These are phyloP conservation scores for Hippopotamyrus pictus DNA, from an alignment of 2,797 vertebrate species.

Conservation along the genomic window DNA sequence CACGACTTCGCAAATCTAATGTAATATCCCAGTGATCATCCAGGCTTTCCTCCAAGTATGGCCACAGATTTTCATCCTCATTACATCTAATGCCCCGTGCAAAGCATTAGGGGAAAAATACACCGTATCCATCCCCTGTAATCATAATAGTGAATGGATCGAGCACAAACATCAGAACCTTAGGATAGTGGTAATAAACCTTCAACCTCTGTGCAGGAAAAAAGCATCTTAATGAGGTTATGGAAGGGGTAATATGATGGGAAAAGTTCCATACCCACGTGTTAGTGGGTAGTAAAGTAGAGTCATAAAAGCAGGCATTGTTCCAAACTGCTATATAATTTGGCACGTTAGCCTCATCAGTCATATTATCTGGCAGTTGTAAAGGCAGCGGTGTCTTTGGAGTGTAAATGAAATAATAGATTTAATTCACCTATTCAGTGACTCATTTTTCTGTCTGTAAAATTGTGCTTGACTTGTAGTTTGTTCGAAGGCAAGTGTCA, in stretches of 20 bases:
- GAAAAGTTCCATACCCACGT: background rate
- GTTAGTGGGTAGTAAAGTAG: background rate
- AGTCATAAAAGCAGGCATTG: background rate
- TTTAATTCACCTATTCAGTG: background rate
- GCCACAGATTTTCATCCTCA: background rate
- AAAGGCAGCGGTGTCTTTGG: background rate
- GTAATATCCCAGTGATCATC: background rate
- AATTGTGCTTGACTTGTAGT: background rate
- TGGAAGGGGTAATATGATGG: background rate
- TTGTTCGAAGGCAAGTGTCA: background rate
- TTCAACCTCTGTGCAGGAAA: background rate
- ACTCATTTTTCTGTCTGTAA: background rate
- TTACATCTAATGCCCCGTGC: background rate
- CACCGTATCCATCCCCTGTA: background rate
- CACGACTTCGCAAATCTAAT: background rate
- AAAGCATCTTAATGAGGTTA: constrained; percentile 1
- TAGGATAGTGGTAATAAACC: background rate
- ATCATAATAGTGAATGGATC: background rate
- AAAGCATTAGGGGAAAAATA: constrained; percentile 2
- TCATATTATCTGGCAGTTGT: background rate
- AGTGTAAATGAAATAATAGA: background rate
- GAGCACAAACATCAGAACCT: constrained; percentile 1
- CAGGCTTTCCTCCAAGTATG: background rate
- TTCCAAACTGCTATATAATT: constrained; percentile 4
- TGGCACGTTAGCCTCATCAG: background rate